Evolutionary conservation across 2,113 vertebrate genomes (phyloP), one percentile per base, ranked within the genome.

Genomic region (Thymallus thymallus): DNA sequence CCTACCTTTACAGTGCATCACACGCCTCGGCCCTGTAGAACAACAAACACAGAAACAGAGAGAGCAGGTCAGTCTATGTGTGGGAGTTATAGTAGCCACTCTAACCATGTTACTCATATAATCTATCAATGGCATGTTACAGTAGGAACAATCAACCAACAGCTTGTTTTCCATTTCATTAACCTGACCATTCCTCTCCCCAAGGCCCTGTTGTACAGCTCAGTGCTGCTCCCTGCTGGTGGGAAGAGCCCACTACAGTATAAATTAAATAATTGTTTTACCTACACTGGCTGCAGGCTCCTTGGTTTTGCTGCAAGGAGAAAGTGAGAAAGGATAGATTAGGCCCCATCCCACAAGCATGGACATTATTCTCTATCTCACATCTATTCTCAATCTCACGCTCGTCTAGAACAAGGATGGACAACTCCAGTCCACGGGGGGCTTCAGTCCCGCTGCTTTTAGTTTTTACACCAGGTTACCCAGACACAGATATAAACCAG

Each of bases 1-100:
- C 84, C 80, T 94, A 93, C 93, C 93, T 93, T 92, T 94, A 83
- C 92, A 93, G 80, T 92, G 91, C 0, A 89, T 90, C 78, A 92
- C 92, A 22, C 84, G 89, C 5, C 89, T 83, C 0, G 71, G 71
- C 62, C 89, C 91, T 92, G 74, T 55, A 0, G 18, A 64, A 12
- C 82, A 74, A 86, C 6, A 83, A 46, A 76, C 35, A 41, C 35
- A 41, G 35, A 41, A 26, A 10, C 35, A 41, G 35, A 41, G 0
- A 76, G 20, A 14, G 69, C 12, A 20, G 0, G 30, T 41, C 72
- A 2, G 41, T 66, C 70, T 35, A 23, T 16, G 41, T 16, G 41
- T 22, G 41, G 56, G 20, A 78, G n/a, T n/a, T 51, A 23, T 13
- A 14, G 46, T 22, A 4, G 66, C 65, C 60, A 9, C 4, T 0